Evolutionary conservation across 2,113 vertebrate genomes (phyloP).

Genomic region (Lagopus leucura): DNA sequence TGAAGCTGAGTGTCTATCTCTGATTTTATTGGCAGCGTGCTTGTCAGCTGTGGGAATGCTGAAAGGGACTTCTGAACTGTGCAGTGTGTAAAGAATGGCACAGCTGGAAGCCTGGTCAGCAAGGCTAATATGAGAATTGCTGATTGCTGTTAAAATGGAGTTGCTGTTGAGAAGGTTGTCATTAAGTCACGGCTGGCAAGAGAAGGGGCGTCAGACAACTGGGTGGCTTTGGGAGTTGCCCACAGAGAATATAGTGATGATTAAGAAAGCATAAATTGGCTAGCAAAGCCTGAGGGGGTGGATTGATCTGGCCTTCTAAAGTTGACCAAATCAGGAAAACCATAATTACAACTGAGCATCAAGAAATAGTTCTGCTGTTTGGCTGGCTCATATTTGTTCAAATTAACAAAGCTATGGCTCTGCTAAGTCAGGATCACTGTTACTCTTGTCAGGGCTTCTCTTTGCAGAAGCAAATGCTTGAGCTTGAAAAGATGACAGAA

Average conservation of each 20-base stretch:
- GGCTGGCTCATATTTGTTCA: background rate
- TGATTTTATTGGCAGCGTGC: background rate
- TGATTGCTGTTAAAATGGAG: background rate
- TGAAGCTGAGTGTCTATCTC: background rate
- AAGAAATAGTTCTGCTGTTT: background rate
- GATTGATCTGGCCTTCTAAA: background rate
- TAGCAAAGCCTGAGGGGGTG: background rate
- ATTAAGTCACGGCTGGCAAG: background rate
- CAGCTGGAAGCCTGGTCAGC: background rate
- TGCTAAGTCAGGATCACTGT: background rate
- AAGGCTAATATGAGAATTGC: background rate
- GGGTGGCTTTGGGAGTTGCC: slow-evolving; percentile 9
- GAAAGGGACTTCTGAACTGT: background rate
- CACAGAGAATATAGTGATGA: background rate
- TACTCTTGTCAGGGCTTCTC: background rate
- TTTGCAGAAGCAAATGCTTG: background rate
- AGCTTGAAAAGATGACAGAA: background rate
- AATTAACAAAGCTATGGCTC: background rate
- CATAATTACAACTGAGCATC: background rate
- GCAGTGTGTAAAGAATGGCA: background rate
- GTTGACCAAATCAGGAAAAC: slow-evolving; percentile 48
- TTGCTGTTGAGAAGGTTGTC: background rate
- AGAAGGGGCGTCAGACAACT: background rate
- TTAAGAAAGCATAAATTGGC: background rate
- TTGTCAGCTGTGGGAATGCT: background rate